phyloP scores from a whole-genome alignment of 2,888 invertebrate genomes.

The Silvanus unidentatus region DNA sequence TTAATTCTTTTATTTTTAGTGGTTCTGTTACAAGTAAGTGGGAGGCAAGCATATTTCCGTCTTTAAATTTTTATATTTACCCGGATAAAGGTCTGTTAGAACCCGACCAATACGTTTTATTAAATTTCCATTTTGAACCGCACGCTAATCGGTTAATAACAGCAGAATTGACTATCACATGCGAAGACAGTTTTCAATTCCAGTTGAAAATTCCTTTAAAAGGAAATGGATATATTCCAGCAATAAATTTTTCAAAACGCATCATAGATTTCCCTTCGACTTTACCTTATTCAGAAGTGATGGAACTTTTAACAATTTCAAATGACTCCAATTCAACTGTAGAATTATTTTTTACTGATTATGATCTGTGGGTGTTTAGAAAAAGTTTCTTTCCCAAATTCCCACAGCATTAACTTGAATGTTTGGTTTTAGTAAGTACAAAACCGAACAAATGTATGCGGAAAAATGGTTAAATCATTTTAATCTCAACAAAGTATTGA shows the following conservation, averaged over 20 bases:
- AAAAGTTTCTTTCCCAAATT: too few relatives aligned
- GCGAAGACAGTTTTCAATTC: slow-evolving; percentile 35
- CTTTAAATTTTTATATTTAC: slow-evolving; percentile 28
- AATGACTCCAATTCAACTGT: slow-evolving; percentile 62
- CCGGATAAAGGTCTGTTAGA: slow-evolving; percentile 25
- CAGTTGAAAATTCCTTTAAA: too few relatives aligned
- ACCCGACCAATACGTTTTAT: slow-evolving; percentile 21
- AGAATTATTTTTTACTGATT: slow-evolving; percentile 63
- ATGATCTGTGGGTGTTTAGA: slow-evolving; percentile 52
- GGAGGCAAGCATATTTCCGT: slow-evolving; percentile 41
- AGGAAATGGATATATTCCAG: too few relatives aligned
- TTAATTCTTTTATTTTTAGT: slow-evolving; percentile 35
- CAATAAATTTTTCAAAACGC: too few relatives aligned
- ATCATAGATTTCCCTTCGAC: slow-evolving; percentile 55
- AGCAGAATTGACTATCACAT: slow-evolving; percentile 38
- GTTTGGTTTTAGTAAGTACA: too few relatives aligned
- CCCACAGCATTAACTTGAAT: too few relatives aligned
- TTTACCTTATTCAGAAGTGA: slow-evolving; percentile 49
- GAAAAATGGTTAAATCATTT: slow-evolving; percentile 33
- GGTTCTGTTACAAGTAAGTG: slow-evolving; percentile 55
- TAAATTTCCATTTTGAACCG: slow-evolving; percentile 57
- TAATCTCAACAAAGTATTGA: slow-evolving; percentile 37
- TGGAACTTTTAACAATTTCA: slow-evolving; percentile 49
- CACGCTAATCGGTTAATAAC: slow-evolving; percentile 44
- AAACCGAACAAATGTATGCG: too few relatives aligned